Base-by-base conservation (phyloP, 2,888 invertebrate genomes). In the Metallyticus violacea region DNA sequence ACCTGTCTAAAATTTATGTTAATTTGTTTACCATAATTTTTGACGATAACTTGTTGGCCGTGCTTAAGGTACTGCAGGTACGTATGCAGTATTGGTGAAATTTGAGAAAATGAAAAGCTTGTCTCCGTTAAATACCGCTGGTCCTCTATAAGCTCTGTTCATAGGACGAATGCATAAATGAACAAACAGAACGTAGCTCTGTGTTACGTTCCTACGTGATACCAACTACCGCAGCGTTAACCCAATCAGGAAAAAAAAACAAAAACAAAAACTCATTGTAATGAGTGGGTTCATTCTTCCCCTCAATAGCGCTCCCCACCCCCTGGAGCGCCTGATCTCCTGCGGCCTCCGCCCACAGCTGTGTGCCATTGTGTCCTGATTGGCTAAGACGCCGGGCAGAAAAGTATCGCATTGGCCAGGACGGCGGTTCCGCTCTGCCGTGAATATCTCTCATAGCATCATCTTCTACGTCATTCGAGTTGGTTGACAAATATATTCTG, bases 301-400 rank as follows among this genome's bases (percentile, higher is more conserved):
- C 30, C 30, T 28, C 6, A n/a, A 6, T 26, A 7, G 7, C n/a
- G 77, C 62, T 40, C 77, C 83, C 83, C 27, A 76, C 83, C 77
- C 83, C 83, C 77, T 22, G 40, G 2, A 62, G 40, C 40, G 15
- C 40, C 22, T 1, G 15, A 62, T 62, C 40, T 26, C 26, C 7
- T 9, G 77, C 77, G 83, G 83, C 83, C 83, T 28, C 83, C 83
- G 83, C 83, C 83, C 83, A 83, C 77, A 83, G 83, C 83, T n/a
- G n/a, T 82, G 26, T 9, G 26, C 26, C 82, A 62, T 6, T 30
- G n/a, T 26, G 6, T 82, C 25, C 28, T 83, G 83, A 83, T 83
- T 83, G 83, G 83, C 29, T 29, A 83, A 83, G 83, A 83, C 26
- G 25, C 7, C 3, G 76, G 27, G 29, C 77, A 27, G 28, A 26